phyloP scores from a whole-genome alignment of 1,140 invertebrate species.

The Aphelenchoides avenae region DNA sequence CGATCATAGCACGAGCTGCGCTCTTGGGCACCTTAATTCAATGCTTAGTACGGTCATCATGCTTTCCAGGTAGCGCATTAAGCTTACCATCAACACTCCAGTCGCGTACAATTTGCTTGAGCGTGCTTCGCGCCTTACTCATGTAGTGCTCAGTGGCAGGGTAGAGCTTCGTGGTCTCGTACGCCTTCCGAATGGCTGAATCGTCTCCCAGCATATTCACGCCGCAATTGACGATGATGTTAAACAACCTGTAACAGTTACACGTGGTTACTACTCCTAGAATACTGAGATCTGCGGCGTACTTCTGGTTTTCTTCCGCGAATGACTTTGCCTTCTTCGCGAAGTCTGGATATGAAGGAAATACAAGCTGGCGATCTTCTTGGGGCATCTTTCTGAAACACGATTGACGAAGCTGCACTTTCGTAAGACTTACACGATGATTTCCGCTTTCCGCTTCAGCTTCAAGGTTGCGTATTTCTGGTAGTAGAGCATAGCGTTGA shows the following conservation, averaged over 20 bases:
- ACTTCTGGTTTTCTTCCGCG: constrained; percentile 27
- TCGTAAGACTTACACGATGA: constrained; percentile 4
- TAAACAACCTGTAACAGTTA: constrained; percentile 12
- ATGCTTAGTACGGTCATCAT: constrained; percentile 14
- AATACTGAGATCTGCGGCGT: too few relatives aligned
- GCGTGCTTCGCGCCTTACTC: constrained; percentile 81
- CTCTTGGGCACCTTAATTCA: constrained; percentile 64
- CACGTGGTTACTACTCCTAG: constrained; percentile 9
- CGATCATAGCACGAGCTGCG: constrained; percentile 81
- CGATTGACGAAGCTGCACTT: background rate
- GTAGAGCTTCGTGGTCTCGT: constrained; percentile 15
- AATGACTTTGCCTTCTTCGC: constrained; percentile 15
- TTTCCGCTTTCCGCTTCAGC: constrained; percentile 11
- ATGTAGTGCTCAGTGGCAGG: constrained; percentile 60
- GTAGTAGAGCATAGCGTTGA: constrained; percentile 24
- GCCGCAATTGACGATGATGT: constrained; percentile 25
- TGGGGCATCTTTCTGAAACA: constrained; percentile 9
- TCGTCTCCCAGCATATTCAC: constrained; percentile 22
- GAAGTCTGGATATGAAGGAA: constrained; percentile 13
- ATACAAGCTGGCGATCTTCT: constrained; percentile 13
- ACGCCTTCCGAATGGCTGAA: constrained; percentile 9
- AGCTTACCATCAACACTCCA: constrained; percentile 78
- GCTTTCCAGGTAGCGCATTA: constrained; percentile 23
- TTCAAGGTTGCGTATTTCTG: constrained; percentile 17
- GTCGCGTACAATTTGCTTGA: constrained; percentile 90